Conservation (phyloP, 2,888 invertebrate species). For the Tortrix viridana region DNA sequence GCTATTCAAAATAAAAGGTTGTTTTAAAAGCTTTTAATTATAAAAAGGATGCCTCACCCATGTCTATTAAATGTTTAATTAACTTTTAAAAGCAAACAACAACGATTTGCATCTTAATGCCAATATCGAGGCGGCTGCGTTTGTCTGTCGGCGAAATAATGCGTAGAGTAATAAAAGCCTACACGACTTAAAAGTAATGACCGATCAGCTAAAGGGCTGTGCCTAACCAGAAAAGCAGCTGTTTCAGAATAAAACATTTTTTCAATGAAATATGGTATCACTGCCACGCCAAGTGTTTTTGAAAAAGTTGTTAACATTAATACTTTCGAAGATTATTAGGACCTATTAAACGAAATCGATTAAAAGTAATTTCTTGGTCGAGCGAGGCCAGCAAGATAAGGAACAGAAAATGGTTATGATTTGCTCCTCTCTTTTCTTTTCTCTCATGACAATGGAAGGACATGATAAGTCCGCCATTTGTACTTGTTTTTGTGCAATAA, state of each 20-base stretch:
- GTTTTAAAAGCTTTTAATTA: slow-evolving; percentile 21
- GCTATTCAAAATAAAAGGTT: slow-evolving; percentile 19
- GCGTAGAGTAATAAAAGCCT: slow-evolving; percentile 14
- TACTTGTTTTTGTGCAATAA: too few species aligned
- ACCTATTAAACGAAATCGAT: too few species aligned
- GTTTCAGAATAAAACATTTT: background rate
- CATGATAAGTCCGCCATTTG: too few species aligned
- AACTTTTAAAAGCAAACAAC: slow-evolving; percentile 31
- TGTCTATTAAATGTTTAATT: slow-evolving; percentile 35
- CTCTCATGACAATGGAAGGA: too few species aligned
- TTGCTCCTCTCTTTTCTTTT: too few species aligned
- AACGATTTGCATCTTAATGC: slow-evolving; percentile 33
- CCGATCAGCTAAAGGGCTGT: background rate
- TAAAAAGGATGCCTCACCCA: slow-evolving; percentile 15
- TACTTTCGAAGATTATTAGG: too few species aligned
- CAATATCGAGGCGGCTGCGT: slow-evolving; percentile 7
- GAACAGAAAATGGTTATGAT: too few species aligned
- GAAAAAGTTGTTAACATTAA: background rate
- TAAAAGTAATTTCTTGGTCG: too few species aligned
- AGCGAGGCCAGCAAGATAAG: too few species aligned
- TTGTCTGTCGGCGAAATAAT: background rate
- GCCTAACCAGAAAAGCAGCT: background rate
- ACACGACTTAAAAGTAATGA: slow-evolving; percentile 9
- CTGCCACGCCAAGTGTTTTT: background rate
- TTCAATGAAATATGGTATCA: too few species aligned